These are phyloP conservation scores for Dascyllus trimaculatus DNA, from an alignment of 2,113 vertebrate species.

Conservation along the genomic window DNA sequence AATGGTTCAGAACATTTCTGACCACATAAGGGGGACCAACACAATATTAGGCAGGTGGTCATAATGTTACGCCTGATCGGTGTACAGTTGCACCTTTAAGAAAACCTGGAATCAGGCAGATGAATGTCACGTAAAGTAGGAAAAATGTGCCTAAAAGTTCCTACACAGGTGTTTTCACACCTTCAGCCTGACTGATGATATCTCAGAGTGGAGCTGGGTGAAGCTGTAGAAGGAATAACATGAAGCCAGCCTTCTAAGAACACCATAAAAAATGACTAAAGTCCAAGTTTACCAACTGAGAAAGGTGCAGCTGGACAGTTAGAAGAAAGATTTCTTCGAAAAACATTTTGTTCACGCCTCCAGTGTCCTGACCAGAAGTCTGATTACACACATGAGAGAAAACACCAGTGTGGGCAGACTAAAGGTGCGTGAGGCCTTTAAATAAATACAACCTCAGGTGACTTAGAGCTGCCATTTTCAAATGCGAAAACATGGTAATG, in stretches of 20 bases:
- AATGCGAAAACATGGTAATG: background rate
- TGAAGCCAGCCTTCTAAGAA: slow-evolving; percentile 1
- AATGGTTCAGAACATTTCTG: too few species aligned
- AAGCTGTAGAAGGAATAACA: background rate
- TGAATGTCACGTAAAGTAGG: background rate
- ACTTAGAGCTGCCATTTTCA: background rate
- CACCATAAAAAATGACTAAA: slow-evolving; percentile 23
- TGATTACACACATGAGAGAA: background rate
- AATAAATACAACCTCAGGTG: background rate
- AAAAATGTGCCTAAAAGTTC: background rate
- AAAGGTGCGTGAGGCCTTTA: background rate
- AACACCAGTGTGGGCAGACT: background rate
- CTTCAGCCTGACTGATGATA: background rate
- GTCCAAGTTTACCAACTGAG: background rate
- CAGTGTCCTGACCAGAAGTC: background rate
- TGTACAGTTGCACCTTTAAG: background rate
- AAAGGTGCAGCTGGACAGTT: background rate
- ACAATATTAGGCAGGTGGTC: too few species aligned
- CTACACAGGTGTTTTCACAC: background rate
- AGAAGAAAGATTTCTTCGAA: background rate
- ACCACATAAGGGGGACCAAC: too few species aligned
- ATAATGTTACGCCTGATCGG: too few species aligned
- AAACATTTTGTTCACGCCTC: background rate
- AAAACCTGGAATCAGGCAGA: background rate
- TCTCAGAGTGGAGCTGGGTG: background rate